Conservation (phyloP, 2,113 vertebrate genomes). For the Psilopsiagon aurifrons region DNA sequence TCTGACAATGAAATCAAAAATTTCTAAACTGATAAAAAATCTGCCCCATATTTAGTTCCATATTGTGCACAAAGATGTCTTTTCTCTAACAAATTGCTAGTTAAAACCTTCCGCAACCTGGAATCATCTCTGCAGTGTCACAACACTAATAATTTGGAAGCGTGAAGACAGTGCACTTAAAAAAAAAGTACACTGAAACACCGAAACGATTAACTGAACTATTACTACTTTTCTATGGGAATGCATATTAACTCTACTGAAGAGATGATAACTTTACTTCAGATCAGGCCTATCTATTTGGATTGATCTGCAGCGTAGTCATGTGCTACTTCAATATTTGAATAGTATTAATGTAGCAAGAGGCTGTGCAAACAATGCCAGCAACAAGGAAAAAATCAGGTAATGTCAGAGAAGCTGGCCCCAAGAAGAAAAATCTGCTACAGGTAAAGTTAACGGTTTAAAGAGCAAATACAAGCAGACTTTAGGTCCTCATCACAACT, state of each 20-base stretch:
- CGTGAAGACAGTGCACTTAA: background rate
- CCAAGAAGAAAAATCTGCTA: background rate
- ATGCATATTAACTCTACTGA: background rate
- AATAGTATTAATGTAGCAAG: background rate
- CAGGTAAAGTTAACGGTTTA: background rate
- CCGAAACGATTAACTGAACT: background rate
- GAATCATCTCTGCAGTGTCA: background rate
- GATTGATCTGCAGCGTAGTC: background rate
- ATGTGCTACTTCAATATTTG: background rate
- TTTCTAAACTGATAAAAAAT: background rate
- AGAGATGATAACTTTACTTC: background rate
- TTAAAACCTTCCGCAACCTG: background rate
- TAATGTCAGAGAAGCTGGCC: background rate
- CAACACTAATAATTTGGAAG: background rate
- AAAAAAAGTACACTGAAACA: background rate
- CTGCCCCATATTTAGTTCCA: background rate
- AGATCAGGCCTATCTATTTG: background rate
- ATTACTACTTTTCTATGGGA: background rate
- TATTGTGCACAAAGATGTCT: background rate
- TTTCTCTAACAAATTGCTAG: background rate
- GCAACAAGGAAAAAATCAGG: background rate
- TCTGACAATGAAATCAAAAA: slow-evolving; percentile 30
- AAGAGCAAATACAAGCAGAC: background rate
- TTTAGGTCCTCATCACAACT: background rate
- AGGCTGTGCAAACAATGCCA: background rate